Evolutionary conservation across 2,797 vertebrate species (phyloP).

Genomic region (Silurus aristotelis): DNA sequence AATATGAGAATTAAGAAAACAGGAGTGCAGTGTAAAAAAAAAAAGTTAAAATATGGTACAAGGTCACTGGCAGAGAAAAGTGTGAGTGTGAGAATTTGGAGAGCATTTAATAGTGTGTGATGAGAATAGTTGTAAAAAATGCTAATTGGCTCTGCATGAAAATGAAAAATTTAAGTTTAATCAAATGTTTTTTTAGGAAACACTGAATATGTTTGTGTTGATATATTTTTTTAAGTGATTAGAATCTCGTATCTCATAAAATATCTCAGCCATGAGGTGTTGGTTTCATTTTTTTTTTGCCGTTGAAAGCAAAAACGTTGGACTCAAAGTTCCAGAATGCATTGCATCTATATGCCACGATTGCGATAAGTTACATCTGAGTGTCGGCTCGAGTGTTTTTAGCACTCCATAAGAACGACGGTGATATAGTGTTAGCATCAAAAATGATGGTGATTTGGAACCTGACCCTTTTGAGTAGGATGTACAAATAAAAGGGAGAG

Average conservation of each 20-base stretch:
- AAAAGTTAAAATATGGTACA: conserved; percentile 6
- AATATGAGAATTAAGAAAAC: conserved; percentile 3
- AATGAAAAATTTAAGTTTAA: neutral
- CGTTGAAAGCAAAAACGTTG: neutral
- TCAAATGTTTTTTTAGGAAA: too few relatives aligned
- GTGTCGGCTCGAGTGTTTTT: neutral
- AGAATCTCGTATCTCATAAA: too few relatives aligned
- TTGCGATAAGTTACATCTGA: neutral
- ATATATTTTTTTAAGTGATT: neutral
- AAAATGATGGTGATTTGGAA: neutral
- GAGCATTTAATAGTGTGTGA: neutral
- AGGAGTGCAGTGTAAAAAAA: conserved; percentile 7
- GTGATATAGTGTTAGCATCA: neutral
- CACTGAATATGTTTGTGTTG: neutral
- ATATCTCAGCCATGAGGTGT: neutral
- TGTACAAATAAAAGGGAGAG: neutral
- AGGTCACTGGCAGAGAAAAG: conserved; percentile 26
- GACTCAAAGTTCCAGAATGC: neutral
- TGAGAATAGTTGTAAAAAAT: neutral
- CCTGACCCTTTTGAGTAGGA: neutral
- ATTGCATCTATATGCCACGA: neutral
- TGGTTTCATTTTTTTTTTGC: neutral
- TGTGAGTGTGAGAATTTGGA: neutral
- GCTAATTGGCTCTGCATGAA: neutral
- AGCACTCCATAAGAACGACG: neutral